Evolutionary conservation across 2,888 invertebrate species (phyloP).

Genomic region (Drosophila seclusa): DNA sequence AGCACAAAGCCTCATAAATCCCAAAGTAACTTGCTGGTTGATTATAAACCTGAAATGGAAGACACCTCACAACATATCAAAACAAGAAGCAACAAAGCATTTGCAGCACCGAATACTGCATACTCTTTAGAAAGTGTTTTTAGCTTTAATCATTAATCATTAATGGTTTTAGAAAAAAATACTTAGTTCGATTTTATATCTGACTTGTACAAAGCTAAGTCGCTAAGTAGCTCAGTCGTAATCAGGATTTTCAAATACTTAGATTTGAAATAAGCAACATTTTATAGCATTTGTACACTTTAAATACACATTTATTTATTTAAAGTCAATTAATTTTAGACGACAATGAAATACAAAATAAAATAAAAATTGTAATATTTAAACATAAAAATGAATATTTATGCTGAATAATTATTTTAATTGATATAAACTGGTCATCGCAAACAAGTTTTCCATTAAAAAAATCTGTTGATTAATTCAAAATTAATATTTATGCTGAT

Average conservation of each 20-base stretch:
- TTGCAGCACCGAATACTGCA: neutral
- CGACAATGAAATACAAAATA: too few relatives aligned
- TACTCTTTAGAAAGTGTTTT: constrained; percentile 11
- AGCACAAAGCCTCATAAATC: constrained; percentile 62
- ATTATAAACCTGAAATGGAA: constrained; percentile 58
- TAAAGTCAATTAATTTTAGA: too few relatives aligned
- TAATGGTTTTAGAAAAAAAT: too few relatives aligned
- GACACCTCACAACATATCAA: constrained; percentile 37
- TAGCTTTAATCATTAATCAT: neutral
- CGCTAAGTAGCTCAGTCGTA: neutral
- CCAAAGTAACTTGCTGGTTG: constrained; percentile 55
- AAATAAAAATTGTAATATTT: too few relatives aligned
- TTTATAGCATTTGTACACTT: too few relatives aligned
- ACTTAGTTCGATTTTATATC: neutral
- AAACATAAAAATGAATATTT: neutral
- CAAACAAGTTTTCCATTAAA: neutral
- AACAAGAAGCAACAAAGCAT: neutral
- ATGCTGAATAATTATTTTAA: neutral
- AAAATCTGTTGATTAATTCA: neutral
- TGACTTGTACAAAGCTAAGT: neutral
- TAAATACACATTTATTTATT: too few relatives aligned
- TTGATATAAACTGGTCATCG: neutral
- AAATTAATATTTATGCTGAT: neutral
- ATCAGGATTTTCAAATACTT: neutral
- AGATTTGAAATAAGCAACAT: too few relatives aligned